phyloP scores from a whole-genome alignment of 2,888 invertebrate genomes.

The Diogma glabrata region DNA sequence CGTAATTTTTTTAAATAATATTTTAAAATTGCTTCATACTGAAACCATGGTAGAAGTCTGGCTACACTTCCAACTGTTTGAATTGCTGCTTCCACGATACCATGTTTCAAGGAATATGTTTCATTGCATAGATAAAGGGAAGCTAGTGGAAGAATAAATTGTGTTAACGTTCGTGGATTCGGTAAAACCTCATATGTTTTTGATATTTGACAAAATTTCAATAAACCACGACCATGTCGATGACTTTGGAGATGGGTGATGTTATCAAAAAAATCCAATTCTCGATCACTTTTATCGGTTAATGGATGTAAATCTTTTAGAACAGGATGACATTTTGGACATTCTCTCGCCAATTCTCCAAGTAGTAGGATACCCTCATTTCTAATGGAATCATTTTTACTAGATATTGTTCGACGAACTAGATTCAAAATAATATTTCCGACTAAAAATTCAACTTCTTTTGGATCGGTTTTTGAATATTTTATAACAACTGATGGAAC shows the following conservation, averaged over 20 bases:
- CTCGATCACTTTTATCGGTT: conserved; percentile 58
- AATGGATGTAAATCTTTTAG: conserved; percentile 57
- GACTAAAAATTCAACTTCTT: conserved; percentile 54
- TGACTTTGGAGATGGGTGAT: conserved; percentile 79
- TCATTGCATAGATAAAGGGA: conserved; percentile 69
- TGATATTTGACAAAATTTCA: conserved; percentile 57
- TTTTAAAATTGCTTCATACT: conserved; percentile 72
- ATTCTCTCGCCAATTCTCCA: conserved; percentile 62
- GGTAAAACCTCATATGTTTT: conserved; percentile 49
- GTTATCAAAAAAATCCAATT: conserved; percentile 92
- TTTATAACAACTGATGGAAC: conserved; percentile 50
- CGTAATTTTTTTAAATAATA: conserved; percentile 68
- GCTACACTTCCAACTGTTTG: conserved; percentile 69
- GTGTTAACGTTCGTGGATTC: conserved; percentile 60
- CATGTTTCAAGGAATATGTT: conserved; percentile 62
- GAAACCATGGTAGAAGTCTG: conserved; percentile 74
- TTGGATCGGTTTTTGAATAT: conserved; percentile 38
- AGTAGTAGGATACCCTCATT: conserved; percentile 71
- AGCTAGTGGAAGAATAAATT: conserved; percentile 76
- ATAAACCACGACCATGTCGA: conserved; percentile 69
- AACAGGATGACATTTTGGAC: conserved; percentile 56
- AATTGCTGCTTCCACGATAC: conserved; percentile 73
- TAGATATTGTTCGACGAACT: conserved; percentile 59
- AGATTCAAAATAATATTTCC: conserved; percentile 61
- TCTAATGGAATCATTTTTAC: conserved; percentile 56